A percentile compares a stretch with the other conserved stretches of the same genome.
Evolutionary conservation across 2,113 vertebrate species (phyloP).

Genomic region (Mionectes macconnelli): DNA sequence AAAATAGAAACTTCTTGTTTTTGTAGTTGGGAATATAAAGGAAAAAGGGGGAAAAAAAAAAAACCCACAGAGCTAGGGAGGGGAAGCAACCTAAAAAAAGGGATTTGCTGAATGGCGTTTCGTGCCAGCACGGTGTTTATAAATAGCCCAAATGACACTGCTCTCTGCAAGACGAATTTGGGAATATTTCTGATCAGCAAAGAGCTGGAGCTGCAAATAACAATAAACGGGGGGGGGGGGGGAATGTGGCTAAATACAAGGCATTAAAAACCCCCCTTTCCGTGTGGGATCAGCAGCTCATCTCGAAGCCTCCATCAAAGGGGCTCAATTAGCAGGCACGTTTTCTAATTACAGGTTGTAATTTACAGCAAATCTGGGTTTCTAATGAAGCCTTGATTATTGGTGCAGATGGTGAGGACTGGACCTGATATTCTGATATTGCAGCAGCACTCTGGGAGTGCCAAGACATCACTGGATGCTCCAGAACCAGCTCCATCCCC

Average conservation of each 20-base stretch:
- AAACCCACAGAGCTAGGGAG: background rate
- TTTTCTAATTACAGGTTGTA: slow-evolving; percentile 60
- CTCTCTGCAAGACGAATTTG: background rate
- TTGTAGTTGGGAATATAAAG: slow-evolving; percentile 39
- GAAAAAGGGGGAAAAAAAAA: background rate
- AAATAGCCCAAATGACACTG: slow-evolving; percentile 55
- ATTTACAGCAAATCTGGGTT: slow-evolving; percentile 48
- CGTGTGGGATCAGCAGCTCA: background rate
- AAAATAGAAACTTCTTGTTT: slow-evolving; percentile 48
- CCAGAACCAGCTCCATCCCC: background rate
- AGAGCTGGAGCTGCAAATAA: slow-evolving; percentile 27
- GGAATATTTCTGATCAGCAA: slow-evolving; percentile 44
- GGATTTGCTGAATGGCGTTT: slow-evolving; percentile 58
- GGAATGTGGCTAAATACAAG: slow-evolving; percentile 39
- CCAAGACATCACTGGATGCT: background rate
- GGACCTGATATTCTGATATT: background rate
- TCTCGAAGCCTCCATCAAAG: slow-evolving; percentile 47
- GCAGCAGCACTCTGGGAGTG: background rate
- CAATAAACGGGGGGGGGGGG: slow-evolving; percentile 29
- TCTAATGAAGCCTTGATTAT: slow-evolving; percentile 45
- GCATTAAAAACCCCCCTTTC: background rate
- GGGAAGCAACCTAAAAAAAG: slow-evolving; percentile 60
- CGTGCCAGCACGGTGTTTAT: slow-evolving; percentile 47
- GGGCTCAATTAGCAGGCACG: slow-evolving; percentile 56
- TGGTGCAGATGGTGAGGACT: slow-evolving; percentile 23